Evolutionary conservation across 1,140 invertebrate species (phyloP).

Genomic region (Meloidogyne floridensis): DNA sequence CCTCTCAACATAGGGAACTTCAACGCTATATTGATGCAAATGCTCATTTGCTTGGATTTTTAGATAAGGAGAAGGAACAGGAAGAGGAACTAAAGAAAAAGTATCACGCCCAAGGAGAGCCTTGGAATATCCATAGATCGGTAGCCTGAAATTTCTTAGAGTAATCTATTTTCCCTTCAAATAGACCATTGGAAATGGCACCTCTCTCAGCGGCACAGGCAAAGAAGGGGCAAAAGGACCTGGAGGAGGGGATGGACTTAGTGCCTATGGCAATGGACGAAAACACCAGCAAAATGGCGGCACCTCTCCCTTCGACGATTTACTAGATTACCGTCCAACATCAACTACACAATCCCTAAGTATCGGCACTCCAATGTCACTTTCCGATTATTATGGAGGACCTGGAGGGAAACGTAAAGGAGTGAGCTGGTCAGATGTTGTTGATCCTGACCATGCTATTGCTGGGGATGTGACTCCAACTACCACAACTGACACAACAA

Average conservation of each 20-base stretch:
- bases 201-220: not conserved
- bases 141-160: not conserved
- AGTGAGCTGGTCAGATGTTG: constrained; percentile 51
- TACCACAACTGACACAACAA: constrained; percentile 11
- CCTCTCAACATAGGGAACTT: constrained; percentile 46
- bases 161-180: not conserved
- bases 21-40: constrained; percentile 44
- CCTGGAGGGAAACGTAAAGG: constrained; percentile 39
- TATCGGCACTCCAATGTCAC: not conserved
- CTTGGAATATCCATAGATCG: not conserved
- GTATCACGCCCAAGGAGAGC: not conserved
- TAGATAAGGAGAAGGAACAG: constrained; percentile 41
- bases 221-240: not conserved
- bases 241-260: not conserved
- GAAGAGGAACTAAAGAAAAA: not conserved
- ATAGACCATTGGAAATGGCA: not conserved
- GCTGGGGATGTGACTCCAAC: not conserved
- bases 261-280: not conserved
- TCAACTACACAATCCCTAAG: constrained; percentile 10
- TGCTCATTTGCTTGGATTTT: constrained; percentile 48
- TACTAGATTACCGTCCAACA: constrained; percentile 2
- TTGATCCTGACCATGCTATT: constrained; percentile 26
- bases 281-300: not conserved
- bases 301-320: not conserved
- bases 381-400: constrained; percentile 11